Evolutionary conservation across 2,113 vertebrate genomes (phyloP), one percentile per base, ranked within the genome.

Genomic region (Rafetus swinhoei): DNA sequence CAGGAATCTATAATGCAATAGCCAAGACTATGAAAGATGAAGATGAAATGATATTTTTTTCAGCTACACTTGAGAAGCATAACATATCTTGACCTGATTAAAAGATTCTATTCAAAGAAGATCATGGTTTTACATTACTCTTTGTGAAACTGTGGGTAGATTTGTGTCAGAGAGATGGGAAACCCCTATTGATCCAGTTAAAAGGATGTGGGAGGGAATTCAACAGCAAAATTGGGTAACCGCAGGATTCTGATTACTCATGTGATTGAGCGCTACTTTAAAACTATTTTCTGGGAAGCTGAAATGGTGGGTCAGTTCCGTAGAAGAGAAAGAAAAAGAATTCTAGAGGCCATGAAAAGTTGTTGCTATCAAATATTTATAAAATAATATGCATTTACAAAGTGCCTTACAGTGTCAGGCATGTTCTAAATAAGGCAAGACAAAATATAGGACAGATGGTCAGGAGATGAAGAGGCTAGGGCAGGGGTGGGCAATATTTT

Each of bases 11-110:
- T 86, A 79, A 81, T 62, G 9, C 7, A 65, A 52, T 32, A 94
- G 55, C 19, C 45, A 80, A 59, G 0, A 0, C 5, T 57, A 10
- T 2, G 24, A 39, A 92, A 88, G 22, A 15, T 32, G 74, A 91
- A 88, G 81, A 32, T 12, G 32, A 94, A 84, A 87, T 6, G 24
- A 83, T 92, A 69, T 1, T 97, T 94, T 1, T 94, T 93, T 95
- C 45, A 93, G 35, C 32, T 84, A 56, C 1, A 3, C 2, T 1
- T 14, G 53, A 45, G 55, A 93, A 39, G 18, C 15, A 39, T 79
- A 82, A 85, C 24, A 21, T 27, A 74, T 39, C 69, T 81, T 82
- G 60, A 84, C 35, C 65, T 56, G 21, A 88, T 92, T 89, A 27
- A 87, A 92, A 95, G 84, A 87, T 79, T 29, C 81, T 81, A 76